A percentile compares a stretch with the other conserved stretches of the same genome.
phyloP scores from a whole-genome alignment of 1,140 invertebrate species.

The Episyrphus balteatus region DNA sequence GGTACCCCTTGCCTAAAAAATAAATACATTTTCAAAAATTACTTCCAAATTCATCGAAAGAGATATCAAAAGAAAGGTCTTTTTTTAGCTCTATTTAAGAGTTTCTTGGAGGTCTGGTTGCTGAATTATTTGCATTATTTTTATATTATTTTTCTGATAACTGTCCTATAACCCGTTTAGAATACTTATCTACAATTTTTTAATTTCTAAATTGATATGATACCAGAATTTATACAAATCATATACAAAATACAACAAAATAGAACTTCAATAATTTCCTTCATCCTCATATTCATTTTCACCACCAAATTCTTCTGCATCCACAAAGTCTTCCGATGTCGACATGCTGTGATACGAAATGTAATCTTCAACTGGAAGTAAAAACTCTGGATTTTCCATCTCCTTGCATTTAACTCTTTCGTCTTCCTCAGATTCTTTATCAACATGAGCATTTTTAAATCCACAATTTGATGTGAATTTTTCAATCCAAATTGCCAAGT shows the following conservation, averaged over 20 bases:
- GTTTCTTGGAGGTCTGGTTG: not conserved
- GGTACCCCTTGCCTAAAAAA: too few relatives aligned
- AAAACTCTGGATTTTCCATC: conserved; percentile 16
- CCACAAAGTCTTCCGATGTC: conserved; percentile 8
- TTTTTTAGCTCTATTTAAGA: too few relatives aligned
- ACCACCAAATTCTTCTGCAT: conserved; percentile 3
- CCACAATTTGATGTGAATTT: conserved; percentile 28
- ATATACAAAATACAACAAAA: too few relatives aligned
- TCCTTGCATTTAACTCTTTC: conserved; percentile 7
- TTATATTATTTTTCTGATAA: not conserved
- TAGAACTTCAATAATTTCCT: too few relatives aligned
- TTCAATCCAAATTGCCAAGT: conserved; percentile 33
- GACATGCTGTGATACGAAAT: conserved; percentile 16
- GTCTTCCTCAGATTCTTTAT: conserved; percentile 10
- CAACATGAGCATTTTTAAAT: conserved; percentile 25
- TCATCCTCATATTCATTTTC: conserved; percentile 9
- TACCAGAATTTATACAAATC: too few relatives aligned
- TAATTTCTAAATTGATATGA: too few relatives aligned
- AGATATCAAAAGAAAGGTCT: too few relatives aligned
- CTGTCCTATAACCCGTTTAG: too few relatives aligned
- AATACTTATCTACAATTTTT: too few relatives aligned
- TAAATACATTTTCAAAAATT: too few relatives aligned
- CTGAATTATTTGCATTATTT: too few relatives aligned
- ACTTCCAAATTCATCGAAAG: too few relatives aligned
- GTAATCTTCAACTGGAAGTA: conserved; percentile 24